Evolutionary conservation across 2,888 invertebrate genomes (phyloP).

Genomic region (Habrosyne pyritoides): DNA sequence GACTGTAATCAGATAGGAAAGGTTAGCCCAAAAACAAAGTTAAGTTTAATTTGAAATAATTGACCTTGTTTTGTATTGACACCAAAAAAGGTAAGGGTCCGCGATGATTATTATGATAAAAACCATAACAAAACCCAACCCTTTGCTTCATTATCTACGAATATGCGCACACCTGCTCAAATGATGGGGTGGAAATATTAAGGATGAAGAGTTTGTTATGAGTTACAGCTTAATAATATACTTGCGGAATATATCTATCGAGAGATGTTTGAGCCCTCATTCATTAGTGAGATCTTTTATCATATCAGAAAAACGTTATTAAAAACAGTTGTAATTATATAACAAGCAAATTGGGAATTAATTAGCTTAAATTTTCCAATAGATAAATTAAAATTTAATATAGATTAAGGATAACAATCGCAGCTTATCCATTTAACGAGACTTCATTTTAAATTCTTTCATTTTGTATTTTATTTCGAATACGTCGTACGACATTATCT

Average conservation of each 20-base stretch:
- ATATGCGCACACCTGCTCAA: conserved; percentile 26
- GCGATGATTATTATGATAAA: conserved; percentile 42
- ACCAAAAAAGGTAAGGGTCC: conserved; percentile 26
- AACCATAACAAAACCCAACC: conserved; percentile 40
- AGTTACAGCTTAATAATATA: conserved; percentile 10
- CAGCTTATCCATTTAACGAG: no score
- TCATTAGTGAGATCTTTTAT: background rate
- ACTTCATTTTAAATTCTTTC: no score
- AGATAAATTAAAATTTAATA: no score
- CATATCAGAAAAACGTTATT: no score
- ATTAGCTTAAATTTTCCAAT: background rate
- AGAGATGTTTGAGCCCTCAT: background rate
- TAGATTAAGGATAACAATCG: no score
- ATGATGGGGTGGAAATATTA: conserved; percentile 13
- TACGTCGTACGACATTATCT: no score
- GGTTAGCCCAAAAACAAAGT: background rate
- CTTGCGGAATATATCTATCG: background rate
- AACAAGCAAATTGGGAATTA: no score
- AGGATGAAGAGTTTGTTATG: conserved; percentile 13
- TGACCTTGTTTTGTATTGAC: background rate
- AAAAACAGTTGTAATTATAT: no score
- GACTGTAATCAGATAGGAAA: conserved; percentile 1
- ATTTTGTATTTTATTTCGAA: no score
- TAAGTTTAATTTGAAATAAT: background rate
- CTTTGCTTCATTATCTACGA: conserved; percentile 46